Evolutionary conservation across 2,797 vertebrate species (phyloP).

Genomic region (Sebastes glaucus): DNA sequence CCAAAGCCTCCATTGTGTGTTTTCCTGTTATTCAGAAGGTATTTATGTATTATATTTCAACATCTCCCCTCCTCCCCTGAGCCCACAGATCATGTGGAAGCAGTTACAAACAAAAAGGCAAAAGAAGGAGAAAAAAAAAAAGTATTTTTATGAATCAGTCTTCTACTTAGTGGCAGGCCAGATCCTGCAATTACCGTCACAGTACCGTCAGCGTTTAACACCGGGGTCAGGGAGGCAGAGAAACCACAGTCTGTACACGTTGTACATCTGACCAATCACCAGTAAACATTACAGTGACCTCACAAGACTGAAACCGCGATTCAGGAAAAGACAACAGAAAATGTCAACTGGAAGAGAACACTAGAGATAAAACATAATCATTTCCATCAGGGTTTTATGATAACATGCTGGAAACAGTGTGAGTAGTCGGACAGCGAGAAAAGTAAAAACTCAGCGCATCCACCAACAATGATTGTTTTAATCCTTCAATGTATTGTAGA

Average conservation of each 20-base stretch:
- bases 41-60: constrained; percentile 49
- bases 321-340: not conserved
- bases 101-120: constrained; percentile 66
- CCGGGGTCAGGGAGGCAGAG: constrained; percentile 55
- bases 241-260: constrained; percentile 26
- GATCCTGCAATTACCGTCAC: constrained; percentile 64
- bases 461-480: no score
- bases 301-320: not conserved
- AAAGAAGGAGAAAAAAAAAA: constrained; percentile 2
- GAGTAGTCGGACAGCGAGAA: not conserved
- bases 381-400: not conserved
- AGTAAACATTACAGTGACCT: not conserved
- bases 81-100: constrained; percentile 63
- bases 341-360: not conserved
- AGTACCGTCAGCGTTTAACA: constrained; percentile 44
- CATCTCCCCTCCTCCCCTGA: constrained; percentile 7
- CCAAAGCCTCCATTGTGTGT: constrained; percentile 3
- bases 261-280: constrained; percentile 13
- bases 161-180: constrained; percentile 47
- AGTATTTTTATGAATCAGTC: constrained; percentile 64
- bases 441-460: not conserved
- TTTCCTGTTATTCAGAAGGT: constrained; percentile 16
- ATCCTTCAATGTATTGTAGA: not conserved
- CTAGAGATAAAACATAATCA: not conserved
- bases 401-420: not conserved